Evolutionary conservation across 2,888 invertebrate genomes (phyloP), one percentile per base, ranked within the genome.

Genomic region (Actias luna): DNA sequence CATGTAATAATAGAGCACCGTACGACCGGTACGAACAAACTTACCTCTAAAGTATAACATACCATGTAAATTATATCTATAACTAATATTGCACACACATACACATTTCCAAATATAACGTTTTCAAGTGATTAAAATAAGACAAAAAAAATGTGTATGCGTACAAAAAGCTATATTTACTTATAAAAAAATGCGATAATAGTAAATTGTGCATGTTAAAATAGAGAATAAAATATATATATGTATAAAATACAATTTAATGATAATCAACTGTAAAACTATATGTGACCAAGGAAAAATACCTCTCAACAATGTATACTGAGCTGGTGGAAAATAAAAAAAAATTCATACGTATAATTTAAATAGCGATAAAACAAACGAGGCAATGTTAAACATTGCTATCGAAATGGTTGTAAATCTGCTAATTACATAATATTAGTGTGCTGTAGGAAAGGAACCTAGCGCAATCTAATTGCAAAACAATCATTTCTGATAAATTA

Each of bases 11-110:
- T 67, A 69, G 69, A 64, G 58, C 62, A 55, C 60, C 62, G 59
- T 52, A 42, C 58, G 50, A 59, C 69, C 77, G 78, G 73, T 67
- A 70, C 70, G 67, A 73, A 77, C 77, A 78, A 75, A 83, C 74
- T 50, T 80, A 81, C 75, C 74, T 79, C 82, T 88, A 88, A 85
- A 84, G 84, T 83, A 85, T 80, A 82, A 78, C 66, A 67, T 80
- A 82, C 80, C 83, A 85, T 55, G 55, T 55, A 84, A 85, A 85
- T 83, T 83, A 84, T 77, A 67, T 78, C 80, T 89, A 89, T 67
- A 90, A 88, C 91, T 92, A 92, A 92, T 93, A 93, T 93, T 93
- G 93, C 93, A 93, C 92, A 91, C 92, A 92, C 93, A 92, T 92
- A 92, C 92, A 92, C 91, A 92, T 89, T 89, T 85, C 82, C 82